Conservation (phyloP, 1,140 invertebrate genomes). For the Panagrolaimus sp. region DNA sequence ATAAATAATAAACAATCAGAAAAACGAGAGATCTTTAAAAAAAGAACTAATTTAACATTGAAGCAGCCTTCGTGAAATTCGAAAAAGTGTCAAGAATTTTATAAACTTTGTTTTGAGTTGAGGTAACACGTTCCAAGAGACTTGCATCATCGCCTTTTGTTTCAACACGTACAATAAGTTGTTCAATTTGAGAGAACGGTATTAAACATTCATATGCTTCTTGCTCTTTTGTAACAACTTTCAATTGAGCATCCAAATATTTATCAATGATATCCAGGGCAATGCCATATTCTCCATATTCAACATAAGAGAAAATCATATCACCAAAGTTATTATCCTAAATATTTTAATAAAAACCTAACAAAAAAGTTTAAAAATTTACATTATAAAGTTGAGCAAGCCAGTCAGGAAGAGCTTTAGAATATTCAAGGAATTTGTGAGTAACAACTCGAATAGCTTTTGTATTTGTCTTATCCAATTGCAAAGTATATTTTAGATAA, state of each 20-base stretch:
- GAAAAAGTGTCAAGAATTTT: too few relatives aligned
- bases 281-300: neutral
- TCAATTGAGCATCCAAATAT: neutral
- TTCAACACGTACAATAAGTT: too few relatives aligned
- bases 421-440: neutral
- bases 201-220: too few relatives aligned
- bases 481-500: neutral
- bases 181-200: too few relatives aligned
- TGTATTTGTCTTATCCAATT: neutral
- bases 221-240: too few relatives aligned
- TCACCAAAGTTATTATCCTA: neutral
- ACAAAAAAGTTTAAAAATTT: neutral
- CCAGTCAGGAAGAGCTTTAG: slow-evolving; percentile 5
- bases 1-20: too few relatives aligned
- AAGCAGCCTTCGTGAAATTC: too few relatives aligned
- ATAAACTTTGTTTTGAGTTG: too few relatives aligned
- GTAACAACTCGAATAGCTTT: neutral
- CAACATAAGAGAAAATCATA: neutral
- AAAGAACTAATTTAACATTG: too few relatives aligned
- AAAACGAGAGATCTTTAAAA: too few relatives aligned
- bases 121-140: too few relatives aligned
- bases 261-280: neutral
- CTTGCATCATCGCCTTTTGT: too few relatives aligned
- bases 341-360: neutral
- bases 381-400: neutral